Base-by-base conservation (phyloP, 2,113 vertebrate genomes). In the Notarius quadriscutis region DNA sequence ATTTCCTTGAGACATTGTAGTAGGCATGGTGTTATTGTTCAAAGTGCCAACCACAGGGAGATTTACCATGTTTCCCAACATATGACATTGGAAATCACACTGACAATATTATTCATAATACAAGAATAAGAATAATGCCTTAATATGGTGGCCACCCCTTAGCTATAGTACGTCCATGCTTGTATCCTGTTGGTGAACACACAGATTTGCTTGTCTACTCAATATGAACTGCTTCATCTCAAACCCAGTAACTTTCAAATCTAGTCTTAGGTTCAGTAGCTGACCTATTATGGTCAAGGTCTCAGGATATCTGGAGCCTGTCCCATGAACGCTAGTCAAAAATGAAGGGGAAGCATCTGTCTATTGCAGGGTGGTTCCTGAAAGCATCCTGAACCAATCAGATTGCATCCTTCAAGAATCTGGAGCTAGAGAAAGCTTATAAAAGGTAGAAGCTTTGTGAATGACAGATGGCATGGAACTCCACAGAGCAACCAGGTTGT, bases 401-500 rank as follows among this genome's bases (percentile, higher is more conserved):
- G 58, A 78, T 87, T 60, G 71, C 83, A 84, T 69, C 30, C 27
- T 48, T 60, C 27, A 20, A 62, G 34, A 34, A 30, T 60, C 27
- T 65, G 51, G 83, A 67, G 81, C 86, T 87, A 77, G 81, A 87
- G 85, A 15, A 22, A 77, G 69, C 69, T 89, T 87, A 83, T 85
- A 71, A 87, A 63, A 87, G n/a, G 53, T 71, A 18, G 80, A 41
- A 85, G 75, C 84, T 84, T 51, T 67, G 57, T 81, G 89, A 90
- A 60, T 72, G 83, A 87, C 86, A 87, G 81, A 88, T 67, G 83
- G 85, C 7, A 8, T 90, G 87, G 87, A 90, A 87, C 87, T 87
- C 85, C 84, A 79, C 84, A 48, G 65, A 62, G 86, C 84, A 85
- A 86, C 88, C 87, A 90, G 87, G 85, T 88, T 87, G 87, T 77